Evolutionary conservation across 2,797 vertebrate genomes (phyloP).

Genomic region (Galaxias olidus): DNA sequence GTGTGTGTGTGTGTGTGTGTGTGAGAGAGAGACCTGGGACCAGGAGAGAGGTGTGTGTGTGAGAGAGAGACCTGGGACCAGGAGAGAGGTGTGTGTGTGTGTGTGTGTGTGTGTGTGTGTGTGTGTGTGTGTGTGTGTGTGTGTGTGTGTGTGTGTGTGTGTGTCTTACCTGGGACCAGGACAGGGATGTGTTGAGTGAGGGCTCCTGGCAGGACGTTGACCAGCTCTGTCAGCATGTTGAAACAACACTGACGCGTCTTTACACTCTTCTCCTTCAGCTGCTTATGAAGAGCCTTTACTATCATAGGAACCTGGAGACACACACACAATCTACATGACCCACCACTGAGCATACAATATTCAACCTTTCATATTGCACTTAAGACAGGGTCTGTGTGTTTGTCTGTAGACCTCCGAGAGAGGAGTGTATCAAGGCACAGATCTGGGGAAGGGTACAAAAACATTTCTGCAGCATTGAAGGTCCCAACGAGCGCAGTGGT

Average conservation of each 20-base stretch:
- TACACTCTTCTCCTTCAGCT: conserved; percentile 99
- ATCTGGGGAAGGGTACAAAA: too few relatives aligned
- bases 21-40: conserved; percentile 71
- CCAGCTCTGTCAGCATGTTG: conserved; percentile 98
- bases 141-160: background rate
- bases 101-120: conserved; percentile 7
- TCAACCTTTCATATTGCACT: too few relatives aligned
- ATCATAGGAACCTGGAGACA: conserved; percentile 91
- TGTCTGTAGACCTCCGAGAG: too few relatives aligned
- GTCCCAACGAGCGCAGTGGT: too few relatives aligned
- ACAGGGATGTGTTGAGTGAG: conserved; percentile 95
- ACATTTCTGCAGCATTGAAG: too few relatives aligned
- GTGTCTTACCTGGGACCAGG: conserved; percentile 83
- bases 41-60: conserved; percentile 78
- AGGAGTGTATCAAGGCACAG: too few relatives aligned
- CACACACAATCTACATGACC: background rate
- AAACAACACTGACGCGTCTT: conserved; percentile 99
- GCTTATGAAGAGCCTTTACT: conserved; percentile 97
- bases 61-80: background rate
- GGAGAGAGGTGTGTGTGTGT: background rate
- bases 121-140: background rate
- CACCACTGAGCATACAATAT: too few relatives aligned
- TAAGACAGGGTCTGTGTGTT: too few relatives aligned
- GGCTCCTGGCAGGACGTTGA: conserved; percentile 95
- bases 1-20: conserved; percentile 65